Evolutionary conservation across 2,888 invertebrate genomes (phyloP).

Genomic region (Eurois occulta): DNA sequence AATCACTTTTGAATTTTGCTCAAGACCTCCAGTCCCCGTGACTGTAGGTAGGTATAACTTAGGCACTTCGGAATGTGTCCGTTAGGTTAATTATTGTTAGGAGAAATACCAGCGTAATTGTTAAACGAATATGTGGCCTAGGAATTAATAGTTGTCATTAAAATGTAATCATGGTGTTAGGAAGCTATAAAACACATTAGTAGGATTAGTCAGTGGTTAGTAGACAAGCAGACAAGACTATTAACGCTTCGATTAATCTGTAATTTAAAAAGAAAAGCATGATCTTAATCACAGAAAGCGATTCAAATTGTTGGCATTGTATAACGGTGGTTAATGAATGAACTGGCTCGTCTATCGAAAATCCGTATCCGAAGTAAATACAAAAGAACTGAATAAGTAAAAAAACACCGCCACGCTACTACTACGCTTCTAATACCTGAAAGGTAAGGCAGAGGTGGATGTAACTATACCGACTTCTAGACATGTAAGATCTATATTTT

Average conservation of each 20-base stretch:
- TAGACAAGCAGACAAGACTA: background rate
- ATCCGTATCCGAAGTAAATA: background rate
- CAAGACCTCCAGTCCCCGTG: background rate
- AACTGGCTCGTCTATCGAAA: background rate
- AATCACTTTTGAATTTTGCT: background rate
- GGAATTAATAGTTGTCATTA: constrained; percentile 14
- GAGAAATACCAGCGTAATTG: constrained; percentile 28
- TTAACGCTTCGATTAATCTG: background rate
- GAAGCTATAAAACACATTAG: constrained; percentile 3
- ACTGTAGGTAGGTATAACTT: background rate
- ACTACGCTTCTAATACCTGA: background rate
- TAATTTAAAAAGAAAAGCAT: constrained; percentile 24
- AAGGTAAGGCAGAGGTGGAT: background rate
- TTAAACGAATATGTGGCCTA: constrained; percentile 23
- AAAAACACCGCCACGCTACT: background rate
- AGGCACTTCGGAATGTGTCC: background rate
- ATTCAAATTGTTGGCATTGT: constrained; percentile 34
- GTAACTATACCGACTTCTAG: background rate
- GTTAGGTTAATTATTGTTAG: constrained; percentile 18
- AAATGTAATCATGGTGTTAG: constrained; percentile 30
- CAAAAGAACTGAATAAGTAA: background rate
- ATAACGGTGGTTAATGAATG: constrained; percentile 8
- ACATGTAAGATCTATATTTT: background rate
- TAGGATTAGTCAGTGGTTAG: background rate
- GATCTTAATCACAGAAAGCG: constrained; percentile 49